These are phyloP conservation scores for Antitype chi DNA, from an alignment of 2,888 invertebrate genomes.

Conservation along the genomic window DNA sequence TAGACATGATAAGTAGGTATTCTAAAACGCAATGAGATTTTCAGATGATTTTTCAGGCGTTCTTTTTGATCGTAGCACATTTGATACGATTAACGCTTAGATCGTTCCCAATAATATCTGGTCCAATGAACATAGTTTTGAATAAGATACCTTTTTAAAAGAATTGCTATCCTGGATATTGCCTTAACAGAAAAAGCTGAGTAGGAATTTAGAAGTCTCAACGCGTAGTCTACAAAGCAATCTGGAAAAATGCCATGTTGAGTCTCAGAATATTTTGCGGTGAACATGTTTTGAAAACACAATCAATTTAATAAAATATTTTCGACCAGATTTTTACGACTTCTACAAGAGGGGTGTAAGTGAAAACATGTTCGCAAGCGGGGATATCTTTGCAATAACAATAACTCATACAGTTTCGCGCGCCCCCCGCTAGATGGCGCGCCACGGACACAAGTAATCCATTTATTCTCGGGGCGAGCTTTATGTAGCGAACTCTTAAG, in stretches of 20 bases:
- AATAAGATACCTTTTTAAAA: slow-evolving; percentile 29
- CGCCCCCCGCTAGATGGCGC: slow-evolving; percentile 89
- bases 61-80: background rate
- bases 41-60: background rate
- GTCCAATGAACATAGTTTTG: slow-evolving; percentile 24
- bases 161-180: slow-evolving; percentile 34
- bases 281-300: slow-evolving; percentile 76
- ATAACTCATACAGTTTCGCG: slow-evolving; percentile 86
- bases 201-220: slow-evolving; percentile 48
- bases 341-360: slow-evolving; percentile 88
- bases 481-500: slow-evolving; percentile 89
- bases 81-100: slow-evolving; percentile 9
- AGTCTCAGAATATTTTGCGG: slow-evolving; percentile 64
- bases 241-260: slow-evolving; percentile 57
- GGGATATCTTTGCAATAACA: slow-evolving; percentile 89
- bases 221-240: slow-evolving; percentile 48
- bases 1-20: too few relatives aligned
- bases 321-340: slow-evolving; percentile 86
- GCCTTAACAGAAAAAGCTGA: slow-evolving; percentile 41
- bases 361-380: slow-evolving; percentile 88
- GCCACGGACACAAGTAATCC: slow-evolving; percentile 89
- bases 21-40: background rate
- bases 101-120: slow-evolving; percentile 26
- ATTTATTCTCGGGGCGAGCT: slow-evolving; percentile 90
- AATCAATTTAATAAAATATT: slow-evolving; percentile 86